Conservation (phyloP, 2,113 vertebrate species). For the Carassius gibelio region DNA sequence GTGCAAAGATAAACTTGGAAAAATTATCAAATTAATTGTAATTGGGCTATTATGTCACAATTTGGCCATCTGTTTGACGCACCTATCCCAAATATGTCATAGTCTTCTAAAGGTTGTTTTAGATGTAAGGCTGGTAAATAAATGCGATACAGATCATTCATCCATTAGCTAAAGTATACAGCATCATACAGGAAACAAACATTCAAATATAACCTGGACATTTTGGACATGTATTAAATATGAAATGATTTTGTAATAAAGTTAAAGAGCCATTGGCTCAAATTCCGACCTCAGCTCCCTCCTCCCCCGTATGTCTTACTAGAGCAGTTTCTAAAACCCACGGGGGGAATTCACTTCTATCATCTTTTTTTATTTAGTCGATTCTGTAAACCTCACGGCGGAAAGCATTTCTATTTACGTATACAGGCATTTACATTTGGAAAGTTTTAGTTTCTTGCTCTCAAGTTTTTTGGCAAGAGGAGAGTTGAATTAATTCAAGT, state of each 20-base stretch:
- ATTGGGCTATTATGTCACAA: background rate
- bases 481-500: constrained; percentile 6
- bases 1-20: background rate
- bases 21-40: background rate
- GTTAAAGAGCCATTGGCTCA: constrained; percentile 60
- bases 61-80: background rate
- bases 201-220: background rate
- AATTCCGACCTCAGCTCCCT: constrained; percentile 63
- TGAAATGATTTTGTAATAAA: background rate
- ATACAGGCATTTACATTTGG: constrained; percentile 44
- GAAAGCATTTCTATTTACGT: constrained; percentile 59
- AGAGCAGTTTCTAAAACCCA: constrained; percentile 73
- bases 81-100: background rate
- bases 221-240: background rate
- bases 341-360: constrained; percentile 73
- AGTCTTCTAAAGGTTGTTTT: background rate
- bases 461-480: constrained; percentile 36
- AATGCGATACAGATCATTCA: too few species aligned
- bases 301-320: constrained; percentile 60
- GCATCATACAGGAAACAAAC: background rate
- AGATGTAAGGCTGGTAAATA: background rate
- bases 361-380: constrained; percentile 37
- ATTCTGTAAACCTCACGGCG: constrained; percentile 54
- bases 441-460: constrained; percentile 26
- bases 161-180: background rate